These are phyloP conservation scores for Boloria euphrosyne DNA, from an alignment of 2,888 invertebrate genomes.

Conservation along the genomic window DNA sequence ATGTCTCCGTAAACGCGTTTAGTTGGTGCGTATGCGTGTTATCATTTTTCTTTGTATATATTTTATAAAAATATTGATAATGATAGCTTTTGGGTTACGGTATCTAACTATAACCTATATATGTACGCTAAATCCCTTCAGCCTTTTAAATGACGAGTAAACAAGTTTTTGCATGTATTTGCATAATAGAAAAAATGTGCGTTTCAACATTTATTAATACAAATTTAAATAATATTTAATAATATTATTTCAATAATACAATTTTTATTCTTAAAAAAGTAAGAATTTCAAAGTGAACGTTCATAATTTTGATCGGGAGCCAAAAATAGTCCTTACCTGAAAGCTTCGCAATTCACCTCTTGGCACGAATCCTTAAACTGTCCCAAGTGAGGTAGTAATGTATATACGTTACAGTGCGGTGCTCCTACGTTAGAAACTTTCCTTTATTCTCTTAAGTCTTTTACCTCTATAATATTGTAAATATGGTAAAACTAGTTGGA, in stretches of 20 bases:
- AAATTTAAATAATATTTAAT: no score
- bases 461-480: neutral
- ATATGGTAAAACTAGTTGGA: neutral
- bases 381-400: conserved; percentile 42
- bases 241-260: no score
- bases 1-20: neutral
- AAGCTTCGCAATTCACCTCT: conserved; percentile 47
- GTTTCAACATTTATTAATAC: no score
- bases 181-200: no score
- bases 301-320: conserved; percentile 51
- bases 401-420: conserved; percentile 38
- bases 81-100: no score
- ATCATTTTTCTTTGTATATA: no score
- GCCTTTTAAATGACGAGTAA: no score
- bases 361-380: conserved; percentile 48
- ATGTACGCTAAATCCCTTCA: conserved; percentile 14
- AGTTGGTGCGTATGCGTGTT: neutral
- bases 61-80: conserved; percentile 30
- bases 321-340: conserved; percentile 52
- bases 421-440: conserved; percentile 13
- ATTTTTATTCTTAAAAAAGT: conserved; percentile 46
- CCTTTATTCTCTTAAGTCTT: conserved; percentile 16
- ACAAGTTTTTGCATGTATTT: conserved; percentile 30
- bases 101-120: conserved; percentile 1
- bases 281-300: conserved; percentile 47